Percentiles rank a stretch among this genome's conserved stretches.
phyloP scores from a whole-genome alignment of 2,113 vertebrate genomes.

The Calonectris borealis region DNA sequence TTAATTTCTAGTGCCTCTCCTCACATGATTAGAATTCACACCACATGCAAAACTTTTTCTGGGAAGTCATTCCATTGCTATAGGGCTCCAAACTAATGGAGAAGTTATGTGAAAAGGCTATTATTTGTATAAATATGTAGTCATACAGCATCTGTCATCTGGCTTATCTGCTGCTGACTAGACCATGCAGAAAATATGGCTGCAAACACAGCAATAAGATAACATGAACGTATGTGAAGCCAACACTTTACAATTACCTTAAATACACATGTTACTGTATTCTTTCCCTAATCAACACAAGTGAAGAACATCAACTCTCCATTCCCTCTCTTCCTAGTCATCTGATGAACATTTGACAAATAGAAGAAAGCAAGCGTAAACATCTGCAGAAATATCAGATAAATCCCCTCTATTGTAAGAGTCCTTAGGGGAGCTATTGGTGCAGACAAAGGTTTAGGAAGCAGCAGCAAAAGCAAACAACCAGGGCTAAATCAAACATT shows the following conservation, averaged over 20 bases:
- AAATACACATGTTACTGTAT: not conserved
- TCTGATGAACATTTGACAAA: not conserved
- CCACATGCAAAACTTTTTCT: not conserved
- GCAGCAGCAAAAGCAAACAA: not conserved
- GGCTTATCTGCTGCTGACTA: not conserved
- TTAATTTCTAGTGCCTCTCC: not conserved
- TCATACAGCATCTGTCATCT: no score
- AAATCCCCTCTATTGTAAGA: not conserved
- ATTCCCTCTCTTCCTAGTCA: not conserved
- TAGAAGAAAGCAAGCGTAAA: not conserved
- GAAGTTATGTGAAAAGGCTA: no score
- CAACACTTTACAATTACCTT: not conserved
- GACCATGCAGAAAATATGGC: not conserved
- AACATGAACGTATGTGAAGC: not conserved
- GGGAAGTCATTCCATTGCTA: not conserved
- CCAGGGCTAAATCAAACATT: not conserved
- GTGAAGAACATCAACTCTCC: not conserved
- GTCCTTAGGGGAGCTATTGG: not conserved
- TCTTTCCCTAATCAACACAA: not conserved
- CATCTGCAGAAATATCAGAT: not conserved
- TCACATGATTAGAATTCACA: not conserved
- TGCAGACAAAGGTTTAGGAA: not conserved
- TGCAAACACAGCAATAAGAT: not conserved
- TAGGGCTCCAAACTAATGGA: not conserved
- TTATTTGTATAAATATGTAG: no score